Conservation (phyloP, 1,140 invertebrate species). For the Diachasma alloeum region DNA sequence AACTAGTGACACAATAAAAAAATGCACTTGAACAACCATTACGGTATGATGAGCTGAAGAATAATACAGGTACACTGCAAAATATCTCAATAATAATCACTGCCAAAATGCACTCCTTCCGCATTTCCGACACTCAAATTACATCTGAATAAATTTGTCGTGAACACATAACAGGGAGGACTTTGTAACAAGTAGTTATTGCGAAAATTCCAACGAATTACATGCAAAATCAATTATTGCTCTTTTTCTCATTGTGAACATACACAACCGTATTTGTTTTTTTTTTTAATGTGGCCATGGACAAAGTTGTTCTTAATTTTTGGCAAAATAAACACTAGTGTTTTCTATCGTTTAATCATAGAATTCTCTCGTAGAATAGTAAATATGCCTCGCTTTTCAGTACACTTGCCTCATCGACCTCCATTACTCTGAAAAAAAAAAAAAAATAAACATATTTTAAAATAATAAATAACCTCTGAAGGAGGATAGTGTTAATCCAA, state of each 20-base stretch:
- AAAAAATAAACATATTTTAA: background rate
- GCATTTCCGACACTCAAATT: background rate
- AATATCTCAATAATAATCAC: background rate
- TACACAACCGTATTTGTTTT: background rate
- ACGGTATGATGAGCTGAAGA: background rate
- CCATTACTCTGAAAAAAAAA: constrained; percentile 70
- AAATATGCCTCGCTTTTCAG: constrained; percentile 94
- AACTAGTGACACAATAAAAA: background rate
- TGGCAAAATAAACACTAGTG: background rate
- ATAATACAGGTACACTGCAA: background rate
- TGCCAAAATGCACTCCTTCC: background rate
- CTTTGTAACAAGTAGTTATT: too few relatives aligned
- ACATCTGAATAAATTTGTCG: background rate
- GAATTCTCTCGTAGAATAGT: constrained; percentile 93
- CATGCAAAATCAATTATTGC: background rate
- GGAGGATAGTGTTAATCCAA: too few relatives aligned
- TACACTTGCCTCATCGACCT: constrained; percentile 82
- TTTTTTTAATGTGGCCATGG: background rate
- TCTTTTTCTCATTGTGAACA: background rate
- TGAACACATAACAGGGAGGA: background rate
- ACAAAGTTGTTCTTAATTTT: background rate
- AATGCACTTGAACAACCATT: background rate
- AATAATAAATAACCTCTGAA: too few relatives aligned
- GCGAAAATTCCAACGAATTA: background rate
- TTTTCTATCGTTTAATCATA: constrained; percentile 60